A percentile compares a stretch with the other conserved stretches of the same genome.
phyloP scores from a whole-genome alignment of 2,113 vertebrate species.

The Nycticryphes semicollaris region DNA sequence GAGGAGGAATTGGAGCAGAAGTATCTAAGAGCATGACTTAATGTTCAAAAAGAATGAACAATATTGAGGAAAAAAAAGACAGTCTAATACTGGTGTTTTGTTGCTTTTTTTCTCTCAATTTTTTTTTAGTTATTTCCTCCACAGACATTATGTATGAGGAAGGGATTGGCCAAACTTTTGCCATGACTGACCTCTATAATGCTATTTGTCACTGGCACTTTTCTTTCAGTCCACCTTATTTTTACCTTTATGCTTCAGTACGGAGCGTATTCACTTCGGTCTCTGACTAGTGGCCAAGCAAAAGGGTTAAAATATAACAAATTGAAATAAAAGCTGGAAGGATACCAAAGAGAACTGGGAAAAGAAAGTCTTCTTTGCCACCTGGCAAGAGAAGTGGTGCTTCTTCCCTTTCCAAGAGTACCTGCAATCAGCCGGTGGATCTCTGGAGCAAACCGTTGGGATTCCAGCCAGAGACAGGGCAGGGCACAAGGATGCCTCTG shows the following conservation, averaged over 20 bases:
- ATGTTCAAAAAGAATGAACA: background rate
- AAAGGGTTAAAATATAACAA: background rate
- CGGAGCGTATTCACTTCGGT: background rate
- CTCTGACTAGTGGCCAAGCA: background rate
- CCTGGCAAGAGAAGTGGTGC: background rate
- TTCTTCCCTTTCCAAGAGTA: background rate
- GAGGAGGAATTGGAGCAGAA: background rate
- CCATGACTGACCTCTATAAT: background rate
- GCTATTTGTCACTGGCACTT: background rate
- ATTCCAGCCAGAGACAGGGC: background rate
- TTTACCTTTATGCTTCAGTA: background rate
- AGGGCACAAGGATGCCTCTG: background rate
- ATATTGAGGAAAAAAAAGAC: background rate
- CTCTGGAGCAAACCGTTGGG: background rate
- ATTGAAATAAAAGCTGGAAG: background rate
- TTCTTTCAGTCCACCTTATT: background rate
- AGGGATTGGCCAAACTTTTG: background rate
- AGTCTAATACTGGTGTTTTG: background rate
- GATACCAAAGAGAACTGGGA: background rate
- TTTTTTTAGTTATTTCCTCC: background rate
- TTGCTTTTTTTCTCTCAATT: background rate
- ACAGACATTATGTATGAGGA: background rate
- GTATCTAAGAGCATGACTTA: background rate
- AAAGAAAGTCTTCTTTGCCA: background rate
- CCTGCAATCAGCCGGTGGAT: background rate